A percentile compares a stretch with the other conserved stretches of the same genome.
These are phyloP conservation scores for Bombylius discolor DNA, from an alignment of 2,888 invertebrate genomes.

Conservation along the genomic window DNA sequence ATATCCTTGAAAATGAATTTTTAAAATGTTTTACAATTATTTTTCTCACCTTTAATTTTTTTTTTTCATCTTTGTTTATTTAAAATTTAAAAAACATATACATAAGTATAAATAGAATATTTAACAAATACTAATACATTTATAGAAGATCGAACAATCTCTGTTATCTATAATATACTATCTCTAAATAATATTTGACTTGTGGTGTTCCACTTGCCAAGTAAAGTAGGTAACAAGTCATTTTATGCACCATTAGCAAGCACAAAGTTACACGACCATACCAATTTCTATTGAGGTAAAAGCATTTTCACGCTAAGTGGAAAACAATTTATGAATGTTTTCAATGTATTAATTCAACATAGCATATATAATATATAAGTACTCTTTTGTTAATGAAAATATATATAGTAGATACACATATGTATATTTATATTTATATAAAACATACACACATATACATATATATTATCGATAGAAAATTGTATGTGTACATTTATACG, in stretches of 20 bases:
- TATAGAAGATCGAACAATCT: no score
- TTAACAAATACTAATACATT: no score
- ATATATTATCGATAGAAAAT: background rate
- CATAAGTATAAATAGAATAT: no score
- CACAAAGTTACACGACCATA: constrained; percentile 8
- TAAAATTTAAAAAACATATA: no score
- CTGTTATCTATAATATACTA: background rate
- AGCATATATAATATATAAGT: background rate
- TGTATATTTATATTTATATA: no score
- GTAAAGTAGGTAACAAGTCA: constrained; percentile 18
- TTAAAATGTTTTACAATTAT: no score
- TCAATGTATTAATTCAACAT: background rate
- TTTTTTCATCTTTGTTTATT: no score
- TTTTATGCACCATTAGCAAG: constrained; percentile 20
- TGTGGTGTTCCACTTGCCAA: constrained; percentile 13
- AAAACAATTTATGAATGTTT: constrained; percentile 17
- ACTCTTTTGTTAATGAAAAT: background rate
- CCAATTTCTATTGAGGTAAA: constrained; percentile 13
- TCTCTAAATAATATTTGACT: constrained; percentile 6
- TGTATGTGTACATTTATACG: background rate
- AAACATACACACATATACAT: no score
- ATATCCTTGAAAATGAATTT: no score
- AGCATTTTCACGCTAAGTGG: constrained; percentile 21
- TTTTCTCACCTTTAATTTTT: no score
- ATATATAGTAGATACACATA: background rate